A percentile compares a stretch with the other conserved stretches of the same genome.
Evolutionary conservation across 2,797 vertebrate species (phyloP).

Genomic region (Antennarius maculatus): DNA sequence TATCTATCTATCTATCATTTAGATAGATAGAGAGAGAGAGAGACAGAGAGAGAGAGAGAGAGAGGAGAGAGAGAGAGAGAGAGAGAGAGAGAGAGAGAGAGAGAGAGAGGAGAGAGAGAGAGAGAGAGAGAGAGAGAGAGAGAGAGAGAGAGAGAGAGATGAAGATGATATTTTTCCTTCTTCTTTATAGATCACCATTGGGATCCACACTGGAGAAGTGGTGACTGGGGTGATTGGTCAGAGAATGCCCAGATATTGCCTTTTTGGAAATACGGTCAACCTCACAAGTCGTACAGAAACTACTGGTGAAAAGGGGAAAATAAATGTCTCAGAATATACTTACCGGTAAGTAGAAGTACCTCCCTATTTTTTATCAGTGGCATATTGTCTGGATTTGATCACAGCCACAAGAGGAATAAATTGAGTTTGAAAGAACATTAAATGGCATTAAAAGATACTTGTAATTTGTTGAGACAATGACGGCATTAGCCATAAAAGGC

Average conservation of each 20-base stretch:
- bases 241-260: conserved; percentile 97
- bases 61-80: too few species aligned
- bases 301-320: conserved; percentile 95
- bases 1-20: too few species aligned
- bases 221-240: conserved; percentile 99
- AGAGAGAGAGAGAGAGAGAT: too few species aligned
- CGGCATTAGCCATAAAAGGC: background rate
- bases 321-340: conserved; percentile 96
- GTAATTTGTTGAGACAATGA: background rate
- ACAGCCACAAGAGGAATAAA: background rate
- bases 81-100: too few species aligned
- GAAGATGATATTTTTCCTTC: background rate
- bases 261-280: conserved; percentile 98
- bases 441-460: background rate
- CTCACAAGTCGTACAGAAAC: conserved; percentile 99
- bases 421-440: background rate
- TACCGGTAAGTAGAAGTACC: conserved; percentile 84
- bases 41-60: too few species aligned
- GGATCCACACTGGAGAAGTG: conserved; percentile 98
- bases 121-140: too few species aligned
- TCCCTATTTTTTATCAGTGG: background rate
- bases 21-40: too few species aligned
- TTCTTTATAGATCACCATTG: conserved; percentile 93
- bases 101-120: too few species aligned
- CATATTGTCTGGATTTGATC: conserved; percentile 4